These are phyloP conservation scores for Buathra laborator DNA, from an alignment of 2,888 invertebrate genomes.

Conservation along the genomic window DNA sequence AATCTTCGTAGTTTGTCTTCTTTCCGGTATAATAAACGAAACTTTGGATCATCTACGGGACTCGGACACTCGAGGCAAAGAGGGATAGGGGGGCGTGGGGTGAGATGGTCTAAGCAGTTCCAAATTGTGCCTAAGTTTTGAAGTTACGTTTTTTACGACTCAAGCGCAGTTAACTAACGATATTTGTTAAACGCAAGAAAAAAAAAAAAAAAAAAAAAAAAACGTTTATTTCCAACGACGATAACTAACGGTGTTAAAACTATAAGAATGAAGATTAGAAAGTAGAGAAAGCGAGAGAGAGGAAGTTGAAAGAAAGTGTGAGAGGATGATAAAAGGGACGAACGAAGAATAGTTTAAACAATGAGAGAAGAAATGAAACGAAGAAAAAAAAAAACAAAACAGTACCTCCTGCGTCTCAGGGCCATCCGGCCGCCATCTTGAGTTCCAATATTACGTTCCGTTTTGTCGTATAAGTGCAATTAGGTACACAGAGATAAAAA, in stretches of 20 bases:
- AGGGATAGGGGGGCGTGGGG: slow-evolving; percentile 67
- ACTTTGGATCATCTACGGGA: slow-evolving; percentile 60
- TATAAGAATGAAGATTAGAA: slow-evolving; percentile 61
- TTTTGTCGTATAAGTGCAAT: slow-evolving; percentile 85
- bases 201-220: slow-evolving; percentile 61
- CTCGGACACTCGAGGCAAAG: slow-evolving; percentile 67
- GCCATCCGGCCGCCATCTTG: slow-evolving; percentile 84
- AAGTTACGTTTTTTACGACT: slow-evolving; percentile 81
- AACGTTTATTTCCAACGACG: slow-evolving; percentile 71
- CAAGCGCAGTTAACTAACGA: slow-evolving; percentile 73
- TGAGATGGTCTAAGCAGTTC: slow-evolving; percentile 83
- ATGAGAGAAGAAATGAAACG: slow-evolving; percentile 64
- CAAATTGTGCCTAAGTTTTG: slow-evolving; percentile 85
- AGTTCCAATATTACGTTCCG: slow-evolving; percentile 83
- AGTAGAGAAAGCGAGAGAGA: slow-evolving; percentile 57
- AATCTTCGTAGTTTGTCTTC: not conserved
- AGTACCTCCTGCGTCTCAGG: slow-evolving; percentile 83
- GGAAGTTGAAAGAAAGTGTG: slow-evolving; percentile 41
- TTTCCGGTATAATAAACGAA: not conserved
- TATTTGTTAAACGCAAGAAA: slow-evolving; percentile 70
- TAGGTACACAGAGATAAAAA: slow-evolving; percentile 80
- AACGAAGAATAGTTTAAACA: slow-evolving; percentile 31
- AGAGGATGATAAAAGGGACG: slow-evolving; percentile 44
- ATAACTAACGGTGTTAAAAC: slow-evolving; percentile 63
- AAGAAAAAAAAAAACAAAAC: slow-evolving; percentile 64